Evolutionary conservation across 53 echinoderm and acorn worm genomes (phyloP), one percentile per base, ranked within the genome.

Genomic region (Holothuria leucospilota): DNA sequence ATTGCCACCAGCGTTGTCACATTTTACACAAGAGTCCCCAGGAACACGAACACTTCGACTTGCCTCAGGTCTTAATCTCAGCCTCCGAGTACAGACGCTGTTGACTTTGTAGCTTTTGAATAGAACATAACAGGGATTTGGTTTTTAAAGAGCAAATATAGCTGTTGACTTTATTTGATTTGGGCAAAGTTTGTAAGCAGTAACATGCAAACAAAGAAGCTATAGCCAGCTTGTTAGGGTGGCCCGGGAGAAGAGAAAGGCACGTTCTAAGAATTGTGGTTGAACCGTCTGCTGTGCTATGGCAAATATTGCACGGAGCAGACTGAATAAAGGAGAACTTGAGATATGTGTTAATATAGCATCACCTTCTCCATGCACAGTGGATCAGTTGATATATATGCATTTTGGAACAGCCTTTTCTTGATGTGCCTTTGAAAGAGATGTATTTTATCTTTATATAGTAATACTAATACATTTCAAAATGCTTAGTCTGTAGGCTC

Each of bases 51-150:
- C 29, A 13, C 72, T 39, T 16, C 42, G 38, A 38, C n/a, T 46
- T 72, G 46, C 72, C 20, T 12, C 39, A 21, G n/a, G 34, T 14
- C 72, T 39, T 30, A 0, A 46, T 72, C 39, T 23, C 5, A 21
- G 40, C 20, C 46, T 39, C 72, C 1, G 40, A 41, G 15, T 39
- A 6, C 39, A 72, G 21, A 72, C 21, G 6, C 39, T 41, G 21
- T 40, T 40, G 42, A 72, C 39, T 72, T 72, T 46, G 34, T 46
- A 72, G 72, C 72, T 72, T 72, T 72, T 72, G 72, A 72, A 72
- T 38, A 72, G 49, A 39, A 72, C 72, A 72, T 72, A 72, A 20
- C 20, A 72, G 72, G 46, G 72, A 72, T 72, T 72, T 42, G 23
- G 72, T 23, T 72, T 72, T 46, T 46, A 72, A 41, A n/a, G 72